These are phyloP conservation scores for Epinephelus cyanopodus DNA, from an alignment of 2,113 vertebrate species.

Conservation along the genomic window DNA sequence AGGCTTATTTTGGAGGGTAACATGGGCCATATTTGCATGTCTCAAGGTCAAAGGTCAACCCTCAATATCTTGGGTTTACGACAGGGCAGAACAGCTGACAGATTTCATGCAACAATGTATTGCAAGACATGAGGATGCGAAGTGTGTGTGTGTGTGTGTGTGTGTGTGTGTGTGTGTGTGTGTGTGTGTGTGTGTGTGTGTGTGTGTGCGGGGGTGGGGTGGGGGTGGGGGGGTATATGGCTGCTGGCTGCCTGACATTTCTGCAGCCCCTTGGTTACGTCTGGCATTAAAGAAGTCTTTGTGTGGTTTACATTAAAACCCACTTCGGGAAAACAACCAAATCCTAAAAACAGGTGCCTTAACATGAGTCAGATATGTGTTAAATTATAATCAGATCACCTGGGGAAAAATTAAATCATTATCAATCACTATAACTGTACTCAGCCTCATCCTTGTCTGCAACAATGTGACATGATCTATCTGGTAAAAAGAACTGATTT, in stretches of 20 bases:
- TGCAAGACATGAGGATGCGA: background rate
- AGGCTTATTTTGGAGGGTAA: background rate
- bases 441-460: background rate
- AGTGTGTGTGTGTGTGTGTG: background rate
- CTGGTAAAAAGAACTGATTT: constrained; percentile 95
- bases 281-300: constrained; percentile 62
- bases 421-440: constrained; percentile 3
- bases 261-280: constrained; percentile 54
- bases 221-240: background rate
- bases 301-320: background rate
- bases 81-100: background rate
- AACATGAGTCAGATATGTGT: background rate
- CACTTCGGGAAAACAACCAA: background rate
- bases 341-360: background rate
- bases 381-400: background rate
- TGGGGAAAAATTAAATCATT: constrained; percentile 1
- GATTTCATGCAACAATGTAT: constrained; percentile 10
- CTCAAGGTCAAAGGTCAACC: constrained; percentile 46
- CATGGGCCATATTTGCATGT: background rate
- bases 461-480: constrained; percentile 90
- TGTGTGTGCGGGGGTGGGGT: background rate
- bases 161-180: background rate
- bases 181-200: background rate
- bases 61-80: background rate
- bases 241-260: constrained; percentile 64